Conservation (phyloP, 2,797 vertebrate genomes). For the Ctenopoma multispine region DNA sequence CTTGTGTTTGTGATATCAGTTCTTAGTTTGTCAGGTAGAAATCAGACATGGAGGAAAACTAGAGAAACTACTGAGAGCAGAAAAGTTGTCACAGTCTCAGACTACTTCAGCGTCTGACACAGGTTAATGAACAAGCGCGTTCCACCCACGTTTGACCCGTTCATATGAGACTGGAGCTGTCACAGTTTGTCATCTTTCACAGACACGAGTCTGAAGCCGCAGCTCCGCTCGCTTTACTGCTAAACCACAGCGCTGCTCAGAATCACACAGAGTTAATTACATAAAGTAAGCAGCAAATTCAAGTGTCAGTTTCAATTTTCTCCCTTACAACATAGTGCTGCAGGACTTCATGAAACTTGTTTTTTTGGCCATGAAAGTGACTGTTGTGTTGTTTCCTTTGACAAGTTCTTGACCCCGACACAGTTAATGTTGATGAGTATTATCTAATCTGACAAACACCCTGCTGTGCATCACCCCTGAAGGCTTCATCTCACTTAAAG, state of each 20-base stretch:
- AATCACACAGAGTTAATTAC: not conserved
- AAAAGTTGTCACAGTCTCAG: not conserved
- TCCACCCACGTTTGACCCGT: not conserved
- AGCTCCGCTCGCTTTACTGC: not conserved
- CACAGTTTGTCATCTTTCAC: not conserved
- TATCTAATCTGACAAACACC: not conserved
- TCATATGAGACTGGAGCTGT: conserved; percentile 1
- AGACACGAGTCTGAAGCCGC: not conserved
- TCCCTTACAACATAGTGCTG: not conserved
- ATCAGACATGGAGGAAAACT: not conserved
- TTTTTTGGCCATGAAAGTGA: not conserved
- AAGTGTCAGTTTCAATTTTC: conserved; percentile 3
- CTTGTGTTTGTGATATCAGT: too few species aligned
- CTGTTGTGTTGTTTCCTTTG: not conserved
- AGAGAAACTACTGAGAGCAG: not conserved
- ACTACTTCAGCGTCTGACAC: not conserved
- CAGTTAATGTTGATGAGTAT: not conserved
- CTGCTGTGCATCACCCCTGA: not conserved
- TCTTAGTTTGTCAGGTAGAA: not conserved
- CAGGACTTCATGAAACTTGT: not conserved
- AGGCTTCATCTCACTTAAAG: not conserved
- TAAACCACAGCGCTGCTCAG: not conserved
- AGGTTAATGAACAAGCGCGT: not conserved
- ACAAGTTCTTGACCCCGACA: not conserved
- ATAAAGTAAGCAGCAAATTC: not conserved